Conservation (phyloP, 2,113 vertebrate genomes). For the Noturus placidus region DNA sequence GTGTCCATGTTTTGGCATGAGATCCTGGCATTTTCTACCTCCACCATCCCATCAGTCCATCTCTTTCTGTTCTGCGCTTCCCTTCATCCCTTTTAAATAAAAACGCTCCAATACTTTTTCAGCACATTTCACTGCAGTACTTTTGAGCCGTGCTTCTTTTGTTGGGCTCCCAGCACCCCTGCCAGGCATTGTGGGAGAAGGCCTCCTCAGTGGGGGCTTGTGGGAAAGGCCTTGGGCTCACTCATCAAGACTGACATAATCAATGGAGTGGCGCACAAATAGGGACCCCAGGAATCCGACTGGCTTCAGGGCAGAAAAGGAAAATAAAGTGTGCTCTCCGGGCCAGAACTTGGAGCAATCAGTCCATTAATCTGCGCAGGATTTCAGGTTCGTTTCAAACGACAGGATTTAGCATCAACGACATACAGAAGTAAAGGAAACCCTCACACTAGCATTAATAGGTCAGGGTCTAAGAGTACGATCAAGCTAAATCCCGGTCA, state of each 20-base stretch:
- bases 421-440: neutral
- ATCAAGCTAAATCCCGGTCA: neutral
- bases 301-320: conserved; percentile 62
- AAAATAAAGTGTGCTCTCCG: conserved; percentile 60
- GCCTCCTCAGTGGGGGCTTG: conserved; percentile 73
- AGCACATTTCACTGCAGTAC: conserved; percentile 64
- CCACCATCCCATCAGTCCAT: conserved; percentile 67
- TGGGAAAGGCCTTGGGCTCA: conserved; percentile 74
- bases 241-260: conserved; percentile 76
- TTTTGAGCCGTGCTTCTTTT: conserved; percentile 63
- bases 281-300: conserved; percentile 67
- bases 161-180: conserved; percentile 67
- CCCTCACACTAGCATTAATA: neutral
- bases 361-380: neutral
- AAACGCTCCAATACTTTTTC: conserved; percentile 62
- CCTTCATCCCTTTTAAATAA: conserved; percentile 56
- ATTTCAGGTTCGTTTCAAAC: neutral
- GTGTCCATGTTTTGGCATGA: conserved; percentile 61
- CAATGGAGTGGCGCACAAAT: conserved; percentile 76
- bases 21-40: conserved; percentile 52
- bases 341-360: neutral
- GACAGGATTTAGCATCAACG: too few species aligned
- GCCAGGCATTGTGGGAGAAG: conserved; percentile 75
- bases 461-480: neutral
- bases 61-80: conserved; percentile 45